Evolutionary conservation across 2,888 invertebrate genomes (phyloP).

Genomic region (Pachycephus smyrnensis): DNA sequence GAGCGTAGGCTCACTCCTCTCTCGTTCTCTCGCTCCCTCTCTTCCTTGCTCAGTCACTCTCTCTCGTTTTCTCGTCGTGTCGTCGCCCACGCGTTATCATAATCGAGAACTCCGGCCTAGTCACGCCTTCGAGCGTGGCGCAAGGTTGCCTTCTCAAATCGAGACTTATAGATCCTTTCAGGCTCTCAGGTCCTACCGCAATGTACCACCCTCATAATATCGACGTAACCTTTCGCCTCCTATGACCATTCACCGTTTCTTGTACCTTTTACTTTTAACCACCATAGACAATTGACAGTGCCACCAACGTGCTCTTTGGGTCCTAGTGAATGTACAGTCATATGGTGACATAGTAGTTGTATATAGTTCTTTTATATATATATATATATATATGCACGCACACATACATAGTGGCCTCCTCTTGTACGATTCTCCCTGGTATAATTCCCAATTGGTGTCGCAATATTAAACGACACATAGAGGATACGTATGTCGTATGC

Average conservation of each 20-base stretch:
- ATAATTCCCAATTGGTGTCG: slow-evolving; percentile 23
- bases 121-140: slow-evolving; percentile 54
- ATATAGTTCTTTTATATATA: not conserved
- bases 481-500: not conserved
- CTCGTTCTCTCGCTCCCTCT: not conserved
- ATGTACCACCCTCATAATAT: not conserved
- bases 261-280: not conserved
- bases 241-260: not conserved
- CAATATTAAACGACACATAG: slow-evolving; percentile 1
- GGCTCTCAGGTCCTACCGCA: not conserved
- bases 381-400: slow-evolving; percentile 14
- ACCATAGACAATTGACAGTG: not conserved
- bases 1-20: slow-evolving; percentile 47
- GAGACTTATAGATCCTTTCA: not conserved
- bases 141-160: slow-evolving; percentile 50
- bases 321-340: not conserved
- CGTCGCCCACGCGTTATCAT: slow-evolving; percentile 60
- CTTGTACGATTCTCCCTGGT: not conserved
- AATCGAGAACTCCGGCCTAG: slow-evolving; percentile 63
- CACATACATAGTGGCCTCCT: slow-evolving; percentile 23
- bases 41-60: not conserved
- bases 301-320: not conserved
- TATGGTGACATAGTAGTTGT: not conserved
- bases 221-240: not conserved
- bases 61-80: not conserved